Base-by-base conservation (phyloP, 2,113 vertebrate genomes). In the Pelvicachromis taeniatus region DNA sequence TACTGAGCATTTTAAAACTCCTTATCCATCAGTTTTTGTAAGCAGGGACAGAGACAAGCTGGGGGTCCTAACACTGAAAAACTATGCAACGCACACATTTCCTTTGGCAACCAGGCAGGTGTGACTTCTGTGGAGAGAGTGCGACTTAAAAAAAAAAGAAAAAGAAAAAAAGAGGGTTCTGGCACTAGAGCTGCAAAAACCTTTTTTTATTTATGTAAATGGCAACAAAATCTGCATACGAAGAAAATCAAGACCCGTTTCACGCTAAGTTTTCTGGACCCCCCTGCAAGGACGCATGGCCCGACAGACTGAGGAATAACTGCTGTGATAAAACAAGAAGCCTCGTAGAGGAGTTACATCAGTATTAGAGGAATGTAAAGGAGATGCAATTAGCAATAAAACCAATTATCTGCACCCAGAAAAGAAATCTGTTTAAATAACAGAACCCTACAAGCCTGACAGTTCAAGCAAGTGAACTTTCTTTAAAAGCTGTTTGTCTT, bases 81-180 rank as follows among this genome's bases (percentile, higher is more conserved):
- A 70, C 73, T 58, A 82, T 38, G 56, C 87, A 73, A 56, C 78
- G 65, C 88, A 78, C 82, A 86, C 85, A 84, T 82, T 85, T 88
- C 84, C 80, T 78, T 75, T 91, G 91, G 89, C 89, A 92, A 85
- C 65, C 83, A 68, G 40, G 31, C 52, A 3, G 77, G 92, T 94
- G 94, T 87, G 92, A 95, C 65, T 90, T 90, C 86, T 92, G 88
- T 85, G 85, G 85, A 75, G 88, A 85, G 81, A 82, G 91, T 92
- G 92, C 65, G 93, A 94, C 87, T 80, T 88, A 2, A 4, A 45
- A 87, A 92, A 38, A 56, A 45, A 2, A 16, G 90, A 17, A 13
- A 2, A 26, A 26, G 85, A 91, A 23, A 75, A 70, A 3, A 86
- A 85, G 29, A 61, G 81, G 50, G 50, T 80, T 87, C 77, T 52